These are phyloP conservation scores for Cryptocephalus primarius DNA, from an alignment of 2,888 invertebrate genomes.

Conservation along the genomic window DNA sequence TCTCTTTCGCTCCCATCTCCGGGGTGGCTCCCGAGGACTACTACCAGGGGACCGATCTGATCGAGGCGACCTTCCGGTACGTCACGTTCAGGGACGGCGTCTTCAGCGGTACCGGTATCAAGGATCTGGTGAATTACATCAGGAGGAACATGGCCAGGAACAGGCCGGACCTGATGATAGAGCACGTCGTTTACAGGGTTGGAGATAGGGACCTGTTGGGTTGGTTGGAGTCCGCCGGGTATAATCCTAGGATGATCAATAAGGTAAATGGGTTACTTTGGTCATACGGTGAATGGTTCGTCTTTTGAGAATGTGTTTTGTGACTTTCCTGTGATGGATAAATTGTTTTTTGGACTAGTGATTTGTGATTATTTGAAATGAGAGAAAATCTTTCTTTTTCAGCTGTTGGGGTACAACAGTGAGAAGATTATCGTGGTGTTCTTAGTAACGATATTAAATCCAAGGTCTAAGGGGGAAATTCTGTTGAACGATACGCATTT, in stretches of 20 bases:
- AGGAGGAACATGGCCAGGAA: slow-evolving; percentile 28
- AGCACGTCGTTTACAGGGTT: slow-evolving; percentile 19
- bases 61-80: slow-evolving; percentile 40
- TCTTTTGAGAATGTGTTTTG: too few species aligned
- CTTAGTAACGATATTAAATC: slow-evolving; percentile 34
- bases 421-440: slow-evolving; percentile 21
- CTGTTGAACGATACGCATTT: slow-evolving; percentile 42
- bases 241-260: slow-evolving; percentile 19
- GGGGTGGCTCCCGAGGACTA: slow-evolving; percentile 10
- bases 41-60: slow-evolving; percentile 31
- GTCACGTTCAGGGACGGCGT: slow-evolving; percentile 41
- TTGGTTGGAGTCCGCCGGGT: slow-evolving; percentile 17
- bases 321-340: too few species aligned
- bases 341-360: too few species aligned
- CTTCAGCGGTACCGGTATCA: slow-evolving; percentile 32
- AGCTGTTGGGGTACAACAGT: slow-evolving; percentile 20
- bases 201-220: slow-evolving; percentile 27
- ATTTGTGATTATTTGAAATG: too few species aligned
- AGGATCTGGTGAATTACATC: slow-evolving; percentile 41
- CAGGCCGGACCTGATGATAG: slow-evolving; percentile 18
- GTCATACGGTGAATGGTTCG: too few species aligned
- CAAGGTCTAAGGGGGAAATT: slow-evolving; percentile 36
- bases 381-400: too few species aligned
- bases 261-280: slow-evolving; percentile 1
- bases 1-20: slow-evolving; percentile 3